Base-by-base conservation (phyloP, 2,797 vertebrate species). In the Xenopus petersii region DNA sequence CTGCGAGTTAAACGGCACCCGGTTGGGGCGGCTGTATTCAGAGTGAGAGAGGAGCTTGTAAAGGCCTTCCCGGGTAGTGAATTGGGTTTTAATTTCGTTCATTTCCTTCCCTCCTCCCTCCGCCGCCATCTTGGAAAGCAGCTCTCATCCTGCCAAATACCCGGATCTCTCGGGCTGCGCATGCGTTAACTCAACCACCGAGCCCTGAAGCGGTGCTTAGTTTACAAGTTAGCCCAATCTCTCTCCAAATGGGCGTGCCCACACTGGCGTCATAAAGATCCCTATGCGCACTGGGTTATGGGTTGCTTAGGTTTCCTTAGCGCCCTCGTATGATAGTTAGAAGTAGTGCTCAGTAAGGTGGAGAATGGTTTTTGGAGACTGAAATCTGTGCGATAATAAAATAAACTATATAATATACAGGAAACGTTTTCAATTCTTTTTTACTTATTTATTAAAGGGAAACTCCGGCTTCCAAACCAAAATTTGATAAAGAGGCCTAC, bases 71-170 rank as follows among this genome's bases (percentile, higher is more conserved):
- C 96, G 93, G 80, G 96, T 98, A 85, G 94, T 98, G 93, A 98
- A 98, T 81, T 98, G 96, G 91, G 94, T 98, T 94, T 98, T 98
- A 94, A 98, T 97, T 93, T 98, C 97, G 95, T 98, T 98, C 95
- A 97, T 97, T 95, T 98, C 96, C 95, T 98, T 98, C 94, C 95
- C 92, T 94, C 96, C 96, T 97, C 96, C 97, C 95, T 98, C 97
- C 95, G 95, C 93, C 95, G 96, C 97, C 97, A 98, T 98, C 94
- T 98, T 98, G 95, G 89, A 96, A 95, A 95, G 94, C 94, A 94
- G 93, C 95, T 91, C 93, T 96, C 96, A 98, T 97, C 94, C 95
- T 95, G 91, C 89, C 91, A 91, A 87, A 89, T 89, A 92, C 92
- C 94, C 96, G 95, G 95, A 97, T 96, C 90, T 93, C 90, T 89